phyloP scores from a whole-genome alignment of 2,797 vertebrate species.

The Lindbergichthys nudifrons region DNA sequence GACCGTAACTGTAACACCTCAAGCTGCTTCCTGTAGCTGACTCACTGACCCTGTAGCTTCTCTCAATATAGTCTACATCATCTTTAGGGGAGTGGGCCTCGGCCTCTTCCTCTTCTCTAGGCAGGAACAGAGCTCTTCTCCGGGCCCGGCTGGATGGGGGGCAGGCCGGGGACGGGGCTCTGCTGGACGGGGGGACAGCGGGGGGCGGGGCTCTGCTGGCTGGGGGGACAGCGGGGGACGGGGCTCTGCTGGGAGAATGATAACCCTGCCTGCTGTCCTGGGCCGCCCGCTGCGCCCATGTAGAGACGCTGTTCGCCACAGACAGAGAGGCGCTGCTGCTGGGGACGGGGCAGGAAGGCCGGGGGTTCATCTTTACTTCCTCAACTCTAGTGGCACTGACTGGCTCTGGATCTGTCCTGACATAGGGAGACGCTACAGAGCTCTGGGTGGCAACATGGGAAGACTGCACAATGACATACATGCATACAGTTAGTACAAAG shows the following conservation, averaged over 20 bases:
- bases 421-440: conserved; percentile 60
- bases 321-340: conserved; percentile 85
- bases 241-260: conserved; percentile 70
- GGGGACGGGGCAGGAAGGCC: conserved; percentile 76
- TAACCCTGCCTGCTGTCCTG: conserved; percentile 72
- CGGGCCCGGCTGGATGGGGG: conserved; percentile 45
- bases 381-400: conserved; percentile 41
- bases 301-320: conserved; percentile 86
- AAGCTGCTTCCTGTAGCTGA: conserved; percentile 46
- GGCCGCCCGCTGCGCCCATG: conserved; percentile 87
- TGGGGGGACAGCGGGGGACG: conserved; percentile 66
- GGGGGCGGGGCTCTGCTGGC: conserved; percentile 76
- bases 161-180: conserved; percentile 73
- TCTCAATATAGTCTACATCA: conserved; percentile 84
- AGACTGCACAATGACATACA: conserved; percentile 20
- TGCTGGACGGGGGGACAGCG: conserved; percentile 65
- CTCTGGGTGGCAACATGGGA: conserved; percentile 57
- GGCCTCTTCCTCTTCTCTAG: conserved; percentile 64
- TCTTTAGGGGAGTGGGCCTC: conserved; percentile 52
- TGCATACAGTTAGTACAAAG: conserved; percentile 18
- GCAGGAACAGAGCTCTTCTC: conserved; percentile 77
- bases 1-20: conserved; percentile 5
- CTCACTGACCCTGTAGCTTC: conserved; percentile 88
- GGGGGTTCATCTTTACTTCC: conserved; percentile 64
- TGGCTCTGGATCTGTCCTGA: conserved; percentile 68